A percentile compares a stretch with the other conserved stretches of the same genome.
phyloP scores from a whole-genome alignment of 2,888 invertebrate species.

The Anagyrus pseudococci region DNA sequence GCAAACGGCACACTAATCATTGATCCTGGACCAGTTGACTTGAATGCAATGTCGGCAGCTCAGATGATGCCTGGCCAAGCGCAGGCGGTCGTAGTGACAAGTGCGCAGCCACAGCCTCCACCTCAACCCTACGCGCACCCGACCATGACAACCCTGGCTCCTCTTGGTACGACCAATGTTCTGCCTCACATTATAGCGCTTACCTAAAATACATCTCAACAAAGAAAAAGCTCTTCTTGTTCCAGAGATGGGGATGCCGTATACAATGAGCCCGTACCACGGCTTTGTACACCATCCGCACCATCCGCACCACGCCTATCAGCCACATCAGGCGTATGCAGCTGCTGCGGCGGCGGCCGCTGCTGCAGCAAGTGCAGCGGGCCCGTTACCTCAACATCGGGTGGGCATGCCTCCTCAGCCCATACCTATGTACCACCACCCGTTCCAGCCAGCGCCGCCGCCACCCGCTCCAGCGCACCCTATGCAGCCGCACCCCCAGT shows the following conservation, averaged over 20 bases:
- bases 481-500: conserved; percentile 57
- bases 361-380: conserved; percentile 59
- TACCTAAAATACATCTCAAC: no score
- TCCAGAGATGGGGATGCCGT: conserved; percentile 65
- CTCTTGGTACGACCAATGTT: conserved; percentile 61
- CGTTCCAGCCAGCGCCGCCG: conserved; percentile 54
- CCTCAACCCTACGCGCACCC: conserved; percentile 67
- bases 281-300: conserved; percentile 73
- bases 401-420: conserved; percentile 63
- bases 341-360: conserved; percentile 45
- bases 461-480: conserved; percentile 57
- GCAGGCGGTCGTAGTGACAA: conserved; percentile 65
- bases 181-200: background rate
- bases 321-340: conserved; percentile 56
- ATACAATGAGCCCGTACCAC: conserved; percentile 69
- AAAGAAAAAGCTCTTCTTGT: conserved; percentile 5
- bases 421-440: conserved; percentile 65
- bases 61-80: conserved; percentile 59
- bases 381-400: conserved; percentile 64
- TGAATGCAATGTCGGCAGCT: conserved; percentile 47
- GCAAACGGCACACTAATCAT: conserved; percentile 68
- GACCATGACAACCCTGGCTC: conserved; percentile 67
- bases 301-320: conserved; percentile 55
- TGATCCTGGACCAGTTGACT: conserved; percentile 56
- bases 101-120: conserved; percentile 62